Evolutionary conservation across 2,113 vertebrate genomes (phyloP), one percentile per base, ranked within the genome.

Genomic region (Ursus arctos): DNA sequence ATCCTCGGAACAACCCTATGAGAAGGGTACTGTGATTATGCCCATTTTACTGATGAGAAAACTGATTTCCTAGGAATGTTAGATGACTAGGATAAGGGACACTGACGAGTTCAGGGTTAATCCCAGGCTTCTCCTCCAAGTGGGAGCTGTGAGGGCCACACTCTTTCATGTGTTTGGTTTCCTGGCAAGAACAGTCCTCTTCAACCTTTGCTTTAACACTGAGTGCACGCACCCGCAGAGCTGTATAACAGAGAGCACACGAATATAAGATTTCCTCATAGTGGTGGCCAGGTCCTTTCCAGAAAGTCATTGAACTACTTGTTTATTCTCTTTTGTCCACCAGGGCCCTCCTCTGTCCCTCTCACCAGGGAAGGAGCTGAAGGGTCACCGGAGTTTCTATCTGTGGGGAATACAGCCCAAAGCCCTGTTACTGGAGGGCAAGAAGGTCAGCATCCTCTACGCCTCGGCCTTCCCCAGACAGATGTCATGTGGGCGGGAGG

Each of bases 41-140:
- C 76, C 28, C 80, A 87, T 80, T 88, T 96, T 21, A 55, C 71
- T 51, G n/a, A 53, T 18, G 59, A 67, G 72, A 55, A 97, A 88
- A 86, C 6, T 33, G 31, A 94, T 61, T 72, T 28, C n/a, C 49
- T 13, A 40, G 59, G 55, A 40, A 86, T 79, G 13, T 71, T 88
- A 61, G 71, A 72, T 88, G 74, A 76, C 7, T 53, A 76, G 24
- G 31, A 36, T 51, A 85, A 93, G 49, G 19, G 33, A 24, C 69
- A 26, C 0, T 10, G 26, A 59, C 55, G 63, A 84, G 36, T 69
- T 76, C 33, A 86, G 36, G 86, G 79, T 36, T 12, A 95, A 53
- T 19, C 65, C 28, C 53, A 92, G 67, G 18, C 7, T 85, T 33
- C 26, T 22, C 57, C 31, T 71, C 31, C 26, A 18, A 11, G 13